phyloP scores from a whole-genome alignment of 2,888 invertebrate genomes.

The Macaria liturata region DNA sequence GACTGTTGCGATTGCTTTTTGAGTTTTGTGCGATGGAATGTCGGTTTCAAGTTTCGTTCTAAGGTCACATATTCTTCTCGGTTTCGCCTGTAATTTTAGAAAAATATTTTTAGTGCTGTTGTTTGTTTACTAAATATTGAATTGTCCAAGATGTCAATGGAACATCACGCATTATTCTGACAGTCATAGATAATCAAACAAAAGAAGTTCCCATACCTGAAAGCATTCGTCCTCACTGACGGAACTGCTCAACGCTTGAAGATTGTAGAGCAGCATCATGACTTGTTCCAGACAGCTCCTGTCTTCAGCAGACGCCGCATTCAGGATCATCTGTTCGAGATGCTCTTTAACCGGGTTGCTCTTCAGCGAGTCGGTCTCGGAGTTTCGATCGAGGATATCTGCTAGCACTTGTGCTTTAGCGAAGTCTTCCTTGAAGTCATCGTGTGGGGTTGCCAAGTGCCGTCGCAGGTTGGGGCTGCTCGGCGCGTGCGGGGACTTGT shows the following conservation, averaged over 20 bases:
- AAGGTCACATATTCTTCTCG: conserved; percentile 70
- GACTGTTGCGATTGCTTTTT: conserved; percentile 85
- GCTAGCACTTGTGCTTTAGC: conserved; percentile 77
- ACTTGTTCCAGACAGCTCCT: conserved; percentile 85
- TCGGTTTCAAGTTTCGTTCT: conserved; percentile 68
- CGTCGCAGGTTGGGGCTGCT: conserved; percentile 73
- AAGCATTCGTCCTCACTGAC: conserved; percentile 82
- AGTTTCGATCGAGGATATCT: conserved; percentile 71
- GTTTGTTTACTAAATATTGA: conserved; percentile 2
- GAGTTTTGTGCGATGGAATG: conserved; percentile 68
- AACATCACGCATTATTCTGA: neutral
- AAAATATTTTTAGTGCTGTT: conserved; percentile 13
- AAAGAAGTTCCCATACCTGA: conserved; percentile 62
- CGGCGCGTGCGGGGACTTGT: conserved; percentile 76
- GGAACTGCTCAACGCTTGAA: conserved; percentile 81
- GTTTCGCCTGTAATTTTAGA: conserved; percentile 65
- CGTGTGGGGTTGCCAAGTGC: conserved; percentile 63
- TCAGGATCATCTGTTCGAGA: conserved; percentile 77
- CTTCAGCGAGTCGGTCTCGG: conserved; percentile 72
- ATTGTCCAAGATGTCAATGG: neutral
- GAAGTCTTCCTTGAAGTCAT: conserved; percentile 78
- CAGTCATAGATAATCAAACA: conserved; percentile 2
- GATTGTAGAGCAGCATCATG: conserved; percentile 83
- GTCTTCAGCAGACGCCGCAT: conserved; percentile 81
- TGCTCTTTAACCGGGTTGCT: conserved; percentile 78